Conservation (phyloP, 1,140 invertebrate genomes). For the Lordiphosa mommai region DNA sequence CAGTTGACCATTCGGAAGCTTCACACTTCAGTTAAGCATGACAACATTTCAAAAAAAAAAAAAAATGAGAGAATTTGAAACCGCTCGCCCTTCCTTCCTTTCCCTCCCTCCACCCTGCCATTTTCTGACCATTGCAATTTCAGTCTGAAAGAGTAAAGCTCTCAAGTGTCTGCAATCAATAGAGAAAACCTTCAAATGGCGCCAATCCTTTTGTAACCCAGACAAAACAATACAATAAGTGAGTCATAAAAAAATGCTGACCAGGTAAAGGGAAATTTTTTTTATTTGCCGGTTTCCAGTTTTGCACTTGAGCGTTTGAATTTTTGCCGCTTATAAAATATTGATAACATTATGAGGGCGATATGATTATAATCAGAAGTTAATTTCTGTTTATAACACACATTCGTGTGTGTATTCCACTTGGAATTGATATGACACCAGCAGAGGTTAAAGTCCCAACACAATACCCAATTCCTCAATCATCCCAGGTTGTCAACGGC, state of each 20-base stretch:
- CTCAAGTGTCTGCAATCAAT: constrained; percentile 1
- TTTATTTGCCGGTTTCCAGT: constrained; percentile 1
- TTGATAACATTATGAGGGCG: constrained; percentile 31
- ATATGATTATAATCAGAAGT: constrained; percentile 28
- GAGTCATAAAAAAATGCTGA: constrained; percentile 2
- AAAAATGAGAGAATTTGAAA: too few relatives aligned
- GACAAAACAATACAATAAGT: constrained; percentile 1
- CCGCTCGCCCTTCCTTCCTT: too few relatives aligned
- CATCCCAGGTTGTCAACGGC: constrained; percentile 31
- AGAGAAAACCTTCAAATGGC: constrained; percentile 7
- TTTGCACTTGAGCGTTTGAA: neutral
- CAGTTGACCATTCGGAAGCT: too few relatives aligned
- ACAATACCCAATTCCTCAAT: neutral
- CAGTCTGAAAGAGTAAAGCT: neutral
- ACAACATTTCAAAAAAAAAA: too few relatives aligned
- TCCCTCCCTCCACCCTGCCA: too few relatives aligned
- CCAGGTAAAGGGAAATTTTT: too few relatives aligned
- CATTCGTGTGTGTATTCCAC: constrained; percentile 30
- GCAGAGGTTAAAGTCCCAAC: constrained; percentile 32
- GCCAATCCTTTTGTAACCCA: constrained; percentile 4
- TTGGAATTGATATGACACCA: constrained; percentile 38
- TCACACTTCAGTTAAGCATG: too few relatives aligned
- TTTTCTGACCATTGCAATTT: too few relatives aligned
- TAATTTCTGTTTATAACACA: constrained; percentile 25
- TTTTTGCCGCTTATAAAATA: neutral